Conservation (phyloP, 2,888 invertebrate species). For the Atherix ibis region DNA sequence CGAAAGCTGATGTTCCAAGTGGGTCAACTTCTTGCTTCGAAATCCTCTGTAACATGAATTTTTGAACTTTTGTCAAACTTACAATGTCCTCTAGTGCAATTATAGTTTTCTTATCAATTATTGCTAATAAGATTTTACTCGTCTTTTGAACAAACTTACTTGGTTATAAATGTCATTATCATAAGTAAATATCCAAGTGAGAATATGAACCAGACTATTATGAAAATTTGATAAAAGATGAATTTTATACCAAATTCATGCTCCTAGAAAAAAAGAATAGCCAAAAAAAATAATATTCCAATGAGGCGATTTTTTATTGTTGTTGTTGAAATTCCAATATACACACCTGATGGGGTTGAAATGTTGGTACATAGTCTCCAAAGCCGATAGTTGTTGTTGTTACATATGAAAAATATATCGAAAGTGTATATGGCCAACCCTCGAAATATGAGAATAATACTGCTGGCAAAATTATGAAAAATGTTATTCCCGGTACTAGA, state of each 20-base stretch:
- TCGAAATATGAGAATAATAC: slow-evolving; percentile 72
- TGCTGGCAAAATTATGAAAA: slow-evolving; percentile 76
- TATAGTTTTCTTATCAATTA: background rate
- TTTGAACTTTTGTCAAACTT: slow-evolving; percentile 17
- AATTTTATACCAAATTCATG: slow-evolving; percentile 41
- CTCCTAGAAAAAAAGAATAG: slow-evolving; percentile 20
- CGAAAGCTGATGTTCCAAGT: slow-evolving; percentile 61
- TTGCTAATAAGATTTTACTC: slow-evolving; percentile 1
- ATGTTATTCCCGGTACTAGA: slow-evolving; percentile 72
- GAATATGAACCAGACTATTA: slow-evolving; percentile 80
- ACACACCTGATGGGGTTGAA: slow-evolving; percentile 27
- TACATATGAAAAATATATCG: slow-evolving; percentile 77
- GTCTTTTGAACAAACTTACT: slow-evolving; percentile 20
- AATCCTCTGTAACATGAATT: slow-evolving; percentile 24
- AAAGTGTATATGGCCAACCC: slow-evolving; percentile 68
- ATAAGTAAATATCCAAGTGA: slow-evolving; percentile 82
- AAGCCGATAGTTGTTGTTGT: slow-evolving; percentile 81
- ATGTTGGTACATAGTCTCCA: slow-evolving; percentile 76
- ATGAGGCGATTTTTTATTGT: too few relatives aligned
- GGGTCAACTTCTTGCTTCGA: slow-evolving; percentile 54
- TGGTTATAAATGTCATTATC: slow-evolving; percentile 71
- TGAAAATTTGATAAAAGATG: slow-evolving; percentile 60
- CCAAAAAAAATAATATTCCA: slow-evolving; percentile 3
- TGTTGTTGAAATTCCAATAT: too few relatives aligned
- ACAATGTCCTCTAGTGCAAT: slow-evolving; percentile 9